Percentiles rank a stretch among this genome's conserved stretches.
Evolutionary conservation across 2,797 vertebrate genomes (phyloP).

Genomic region (Odontamblyopus rebecca): DNA sequence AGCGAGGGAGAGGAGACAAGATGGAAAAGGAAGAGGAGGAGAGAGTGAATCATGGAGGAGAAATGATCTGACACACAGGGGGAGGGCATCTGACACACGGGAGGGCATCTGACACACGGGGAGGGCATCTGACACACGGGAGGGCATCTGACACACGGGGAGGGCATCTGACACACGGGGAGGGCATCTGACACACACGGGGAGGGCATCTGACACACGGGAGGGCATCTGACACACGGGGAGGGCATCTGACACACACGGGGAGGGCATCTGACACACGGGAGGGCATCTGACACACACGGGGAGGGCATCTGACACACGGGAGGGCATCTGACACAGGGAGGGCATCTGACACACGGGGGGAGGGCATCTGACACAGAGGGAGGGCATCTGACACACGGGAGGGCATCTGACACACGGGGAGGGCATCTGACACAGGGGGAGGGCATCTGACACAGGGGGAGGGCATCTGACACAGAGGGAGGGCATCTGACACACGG

Average conservation of each 20-base stretch:
- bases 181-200: neutral
- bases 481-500: neutral
- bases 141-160: neutral
- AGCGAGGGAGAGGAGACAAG: neutral
- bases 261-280: neutral
- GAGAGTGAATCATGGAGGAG: neutral
- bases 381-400: no score
- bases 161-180: neutral
- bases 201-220: neutral
- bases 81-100: no score
- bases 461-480: neutral
- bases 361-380: no score
- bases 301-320: neutral
- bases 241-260: no score
- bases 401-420: neutral
- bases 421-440: no score
- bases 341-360: neutral
- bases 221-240: no score
- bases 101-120: no score
- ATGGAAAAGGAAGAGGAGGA: neutral
- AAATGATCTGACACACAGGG: no score
- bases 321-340: neutral
- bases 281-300: no score
- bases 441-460: neutral
- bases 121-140: neutral